These are phyloP conservation scores for silkworm (Bombyx mori) DNA, from an alignment of 1,140 invertebrate species.

Conservation along the genomic window DNA sequence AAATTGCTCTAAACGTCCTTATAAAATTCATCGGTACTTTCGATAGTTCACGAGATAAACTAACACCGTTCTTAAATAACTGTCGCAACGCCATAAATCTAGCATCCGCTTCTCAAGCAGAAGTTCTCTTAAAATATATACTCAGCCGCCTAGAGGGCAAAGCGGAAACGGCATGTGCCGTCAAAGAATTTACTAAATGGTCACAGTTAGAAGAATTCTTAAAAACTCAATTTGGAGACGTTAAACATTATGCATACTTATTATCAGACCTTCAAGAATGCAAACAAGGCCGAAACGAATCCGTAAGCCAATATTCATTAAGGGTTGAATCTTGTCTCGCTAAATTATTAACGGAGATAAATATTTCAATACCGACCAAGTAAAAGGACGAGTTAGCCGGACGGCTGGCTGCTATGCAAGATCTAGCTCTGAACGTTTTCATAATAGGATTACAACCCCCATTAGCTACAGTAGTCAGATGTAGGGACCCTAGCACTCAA, in stretches of 20 bases:
- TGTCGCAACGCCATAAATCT: too few relatives aligned
- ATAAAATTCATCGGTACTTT: too few relatives aligned
- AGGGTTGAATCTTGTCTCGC: conserved; percentile 13
- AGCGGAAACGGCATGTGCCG: too few relatives aligned
- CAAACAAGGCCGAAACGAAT: conserved; percentile 10
- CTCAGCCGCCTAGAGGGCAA: too few relatives aligned
- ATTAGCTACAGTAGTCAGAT: conserved; percentile 4
- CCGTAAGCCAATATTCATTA: conserved; percentile 12
- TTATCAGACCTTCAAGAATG: conserved; percentile 14
- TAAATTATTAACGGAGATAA: conserved; percentile 19
- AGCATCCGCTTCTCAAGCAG: too few relatives aligned
- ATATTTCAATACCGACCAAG: conserved; percentile 13
- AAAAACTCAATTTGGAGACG: conserved; percentile 12
- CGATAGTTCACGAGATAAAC: too few relatives aligned
- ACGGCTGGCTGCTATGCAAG: conserved; percentile 11
- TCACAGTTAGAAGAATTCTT: conserved; percentile 9
- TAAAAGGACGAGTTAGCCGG: conserved; percentile 11
- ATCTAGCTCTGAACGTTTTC: conserved; percentile 8
- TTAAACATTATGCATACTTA: conserved; percentile 13
- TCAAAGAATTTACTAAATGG: too few relatives aligned
- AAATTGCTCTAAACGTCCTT: too few relatives aligned
- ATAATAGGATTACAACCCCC: conserved; percentile 5
- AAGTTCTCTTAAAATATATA: too few relatives aligned
- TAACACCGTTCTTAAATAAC: too few relatives aligned
- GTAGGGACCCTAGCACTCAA: conserved; percentile 3